These are phyloP conservation scores for Paramormyrops kingsleyae DNA, from an alignment of 2,113 vertebrate species.

Conservation along the genomic window DNA sequence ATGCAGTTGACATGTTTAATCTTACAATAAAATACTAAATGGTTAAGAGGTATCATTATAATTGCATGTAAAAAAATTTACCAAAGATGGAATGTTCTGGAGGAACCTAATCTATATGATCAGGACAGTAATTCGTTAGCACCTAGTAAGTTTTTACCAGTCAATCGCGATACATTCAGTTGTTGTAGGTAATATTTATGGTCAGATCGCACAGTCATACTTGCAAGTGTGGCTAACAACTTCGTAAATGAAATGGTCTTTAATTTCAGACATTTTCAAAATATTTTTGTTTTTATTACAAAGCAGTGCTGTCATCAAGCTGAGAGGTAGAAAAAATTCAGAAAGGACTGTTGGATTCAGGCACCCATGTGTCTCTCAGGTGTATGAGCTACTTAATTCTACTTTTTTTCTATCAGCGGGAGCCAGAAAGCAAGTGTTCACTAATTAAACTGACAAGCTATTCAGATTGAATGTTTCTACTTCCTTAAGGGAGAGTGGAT, in stretches of 20 bases:
- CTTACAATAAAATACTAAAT: neutral
- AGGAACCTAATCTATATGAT: neutral
- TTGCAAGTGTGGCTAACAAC: neutral
- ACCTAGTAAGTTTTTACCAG: neutral
- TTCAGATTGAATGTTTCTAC: neutral
- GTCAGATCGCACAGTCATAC: neutral
- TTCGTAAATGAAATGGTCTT: neutral
- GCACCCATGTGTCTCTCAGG: neutral
- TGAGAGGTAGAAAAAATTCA: neutral
- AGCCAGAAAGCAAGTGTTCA: neutral
- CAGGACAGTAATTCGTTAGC: neutral
- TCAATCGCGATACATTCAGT: neutral
- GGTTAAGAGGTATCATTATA: neutral
- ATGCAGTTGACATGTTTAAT: neutral
- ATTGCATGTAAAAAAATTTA: neutral
- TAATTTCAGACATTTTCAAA: neutral
- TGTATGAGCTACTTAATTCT: neutral
- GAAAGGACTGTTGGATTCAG: neutral
- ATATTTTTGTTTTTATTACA: neutral
- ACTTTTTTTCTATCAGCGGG: neutral
- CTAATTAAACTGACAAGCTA: neutral
- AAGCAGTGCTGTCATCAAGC: neutral
- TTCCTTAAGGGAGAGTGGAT: neutral
- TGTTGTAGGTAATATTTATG: neutral
- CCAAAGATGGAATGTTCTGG: neutral